These are phyloP conservation scores for Agapostemon virescens DNA, from an alignment of 2,888 invertebrate species.

Conservation along the genomic window DNA sequence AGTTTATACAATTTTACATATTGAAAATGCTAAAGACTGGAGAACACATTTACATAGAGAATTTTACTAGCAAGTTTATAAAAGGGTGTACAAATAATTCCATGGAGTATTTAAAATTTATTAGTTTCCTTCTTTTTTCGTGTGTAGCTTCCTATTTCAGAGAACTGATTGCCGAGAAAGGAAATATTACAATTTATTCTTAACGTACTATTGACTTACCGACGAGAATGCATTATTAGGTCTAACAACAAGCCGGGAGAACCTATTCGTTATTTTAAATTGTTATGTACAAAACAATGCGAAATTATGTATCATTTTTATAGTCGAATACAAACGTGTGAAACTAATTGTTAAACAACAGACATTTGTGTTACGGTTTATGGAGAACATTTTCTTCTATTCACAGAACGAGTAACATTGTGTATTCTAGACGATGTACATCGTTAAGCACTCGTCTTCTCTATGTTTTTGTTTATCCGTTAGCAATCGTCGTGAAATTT, in stretches of 20 bases:
- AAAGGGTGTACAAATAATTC: slow-evolving; percentile 31
- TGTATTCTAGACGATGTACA: slow-evolving; percentile 34
- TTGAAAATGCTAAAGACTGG: not conserved
- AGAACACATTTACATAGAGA: not conserved
- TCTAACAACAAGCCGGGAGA: slow-evolving; percentile 49
- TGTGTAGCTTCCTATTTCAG: slow-evolving; percentile 26
- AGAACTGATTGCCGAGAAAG: slow-evolving; percentile 30
- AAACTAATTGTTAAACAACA: slow-evolving; percentile 28
- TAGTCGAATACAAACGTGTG: slow-evolving; percentile 28
- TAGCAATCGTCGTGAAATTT: slow-evolving; percentile 15
- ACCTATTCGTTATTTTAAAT: slow-evolving; percentile 27
- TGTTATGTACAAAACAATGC: slow-evolving; percentile 57
- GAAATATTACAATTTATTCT: slow-evolving; percentile 38
- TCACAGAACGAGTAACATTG: slow-evolving; percentile 38
- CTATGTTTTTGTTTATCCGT: slow-evolving; percentile 19
- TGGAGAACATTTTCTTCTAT: slow-evolving; percentile 30
- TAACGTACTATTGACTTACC: slow-evolving; percentile 18
- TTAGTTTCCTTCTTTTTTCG: slow-evolving; percentile 24
- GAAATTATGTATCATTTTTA: slow-evolving; percentile 33
- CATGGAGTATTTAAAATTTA: slow-evolving; percentile 37
- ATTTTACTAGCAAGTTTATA: not conserved
- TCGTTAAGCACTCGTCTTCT: slow-evolving; percentile 48
- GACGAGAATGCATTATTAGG: slow-evolving; percentile 32
- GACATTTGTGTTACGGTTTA: slow-evolving; percentile 14
- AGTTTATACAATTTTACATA: not conserved